Conservation (phyloP, 2,797 vertebrate species). For the Apodemus agrarius region DNA sequence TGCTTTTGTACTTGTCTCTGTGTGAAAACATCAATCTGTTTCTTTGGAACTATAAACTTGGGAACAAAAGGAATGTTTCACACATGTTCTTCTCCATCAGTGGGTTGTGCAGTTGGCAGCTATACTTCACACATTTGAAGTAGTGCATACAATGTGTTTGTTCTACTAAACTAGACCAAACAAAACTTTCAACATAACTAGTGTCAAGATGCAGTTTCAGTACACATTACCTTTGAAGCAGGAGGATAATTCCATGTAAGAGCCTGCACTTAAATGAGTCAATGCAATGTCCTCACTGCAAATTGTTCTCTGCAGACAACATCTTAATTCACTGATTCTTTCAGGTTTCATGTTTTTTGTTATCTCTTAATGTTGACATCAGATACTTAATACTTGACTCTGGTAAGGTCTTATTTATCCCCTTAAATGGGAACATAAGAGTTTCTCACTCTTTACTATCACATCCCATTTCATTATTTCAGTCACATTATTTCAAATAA, state of each 20-base stretch:
- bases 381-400: not conserved
- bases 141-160: not conserved
- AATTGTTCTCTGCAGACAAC: not conserved
- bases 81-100: not conserved
- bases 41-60: slow-evolving; percentile 38
- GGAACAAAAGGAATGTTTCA: not conserved
- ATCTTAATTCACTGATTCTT: not conserved
- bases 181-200: not conserved
- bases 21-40: slow-evolving; percentile 35
- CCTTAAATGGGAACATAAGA: not conserved
- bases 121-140: not conserved
- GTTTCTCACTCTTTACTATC: not conserved
- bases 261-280: not conserved
- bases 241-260: not conserved
- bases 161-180: not conserved
- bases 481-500: not conserved
- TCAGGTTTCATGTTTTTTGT: not conserved
- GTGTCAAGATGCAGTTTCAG: not conserved
- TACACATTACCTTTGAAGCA: slow-evolving; percentile 15
- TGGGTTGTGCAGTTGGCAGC: not conserved
- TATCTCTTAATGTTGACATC: not conserved
- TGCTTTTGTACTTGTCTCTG: not conserved
- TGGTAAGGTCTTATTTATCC: not conserved
- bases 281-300: not conserved
- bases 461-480: not conserved